Evolutionary conservation across 2,113 vertebrate genomes (phyloP).

Genomic region (Pristiophorus japonicus): DNA sequence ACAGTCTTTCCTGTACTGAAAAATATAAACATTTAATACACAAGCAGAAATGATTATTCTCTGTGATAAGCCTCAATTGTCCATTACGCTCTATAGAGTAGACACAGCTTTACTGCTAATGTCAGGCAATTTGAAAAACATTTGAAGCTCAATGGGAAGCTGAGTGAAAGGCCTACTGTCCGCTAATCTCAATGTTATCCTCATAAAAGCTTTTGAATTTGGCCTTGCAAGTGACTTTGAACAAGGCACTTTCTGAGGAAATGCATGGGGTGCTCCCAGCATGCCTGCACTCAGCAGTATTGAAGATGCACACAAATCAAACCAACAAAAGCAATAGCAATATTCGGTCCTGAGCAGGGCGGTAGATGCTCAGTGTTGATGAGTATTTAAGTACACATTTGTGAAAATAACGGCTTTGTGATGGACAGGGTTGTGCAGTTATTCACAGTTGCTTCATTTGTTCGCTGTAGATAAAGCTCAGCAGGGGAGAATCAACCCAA

Average conservation of each 20-base stretch:
- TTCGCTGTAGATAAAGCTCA: not conserved
- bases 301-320: not conserved
- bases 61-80: constrained; percentile 1
- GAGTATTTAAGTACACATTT: not conserved
- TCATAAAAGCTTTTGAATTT: not conserved
- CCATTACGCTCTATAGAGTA: not conserved
- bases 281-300: not conserved
- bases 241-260: not conserved
- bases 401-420: not conserved
- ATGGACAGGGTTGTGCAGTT: not conserved
- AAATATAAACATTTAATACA: not conserved
- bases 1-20: not conserved
- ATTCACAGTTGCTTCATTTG: not conserved
- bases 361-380: not conserved
- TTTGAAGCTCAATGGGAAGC: not conserved
- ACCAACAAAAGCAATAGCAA: not conserved
- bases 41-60: not conserved
- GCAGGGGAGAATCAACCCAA: not conserved
- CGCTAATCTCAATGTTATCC: not conserved
- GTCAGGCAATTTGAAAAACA: constrained; percentile 14
- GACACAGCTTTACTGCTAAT: constrained; percentile 20
- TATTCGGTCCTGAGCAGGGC: not conserved
- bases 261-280: not conserved
- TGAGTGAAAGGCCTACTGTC: not conserved
- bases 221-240: not conserved